These are phyloP conservation scores for Chroicocephalus ridibundus DNA, from an alignment of 2,113 vertebrate species.

Conservation along the genomic window DNA sequence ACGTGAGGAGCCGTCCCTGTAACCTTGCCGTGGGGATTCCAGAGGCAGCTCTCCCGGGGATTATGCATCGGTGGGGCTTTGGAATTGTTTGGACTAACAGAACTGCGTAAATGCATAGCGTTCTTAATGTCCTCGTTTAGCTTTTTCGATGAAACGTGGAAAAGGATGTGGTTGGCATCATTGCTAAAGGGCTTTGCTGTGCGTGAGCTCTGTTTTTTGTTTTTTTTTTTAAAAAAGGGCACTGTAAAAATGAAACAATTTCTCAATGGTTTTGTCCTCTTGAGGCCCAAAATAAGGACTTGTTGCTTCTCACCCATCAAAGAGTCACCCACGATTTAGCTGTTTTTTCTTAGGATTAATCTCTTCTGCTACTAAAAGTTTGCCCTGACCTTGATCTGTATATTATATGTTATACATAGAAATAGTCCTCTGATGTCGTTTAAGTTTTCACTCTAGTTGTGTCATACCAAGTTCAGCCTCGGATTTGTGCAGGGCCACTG, in stretches of 20 bases:
- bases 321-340: background rate
- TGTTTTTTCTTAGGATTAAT: background rate
- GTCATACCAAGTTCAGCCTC: background rate
- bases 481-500: background rate
- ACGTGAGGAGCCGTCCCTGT: fast-evolving
- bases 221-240: background rate
- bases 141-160: fast-evolving
- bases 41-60: fast-evolving
- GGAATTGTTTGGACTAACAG: fast-evolving
- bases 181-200: background rate
- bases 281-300: background rate
- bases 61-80: fast-evolving
- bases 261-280: background rate
- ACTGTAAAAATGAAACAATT: background rate
- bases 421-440: background rate
- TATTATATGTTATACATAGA: background rate
- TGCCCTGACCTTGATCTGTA: fast-evolving
- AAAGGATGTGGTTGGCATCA: background rate
- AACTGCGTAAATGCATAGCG: fast-evolving
- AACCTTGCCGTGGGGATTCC: fast-evolving
- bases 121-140: fast-evolving
- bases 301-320: background rate
- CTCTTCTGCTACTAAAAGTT: background rate
- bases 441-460: background rate
- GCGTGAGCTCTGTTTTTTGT: background rate